Evolutionary conservation across 1,140 invertebrate genomes (phyloP).

Genomic region (Lepidurus packardi): DNA sequence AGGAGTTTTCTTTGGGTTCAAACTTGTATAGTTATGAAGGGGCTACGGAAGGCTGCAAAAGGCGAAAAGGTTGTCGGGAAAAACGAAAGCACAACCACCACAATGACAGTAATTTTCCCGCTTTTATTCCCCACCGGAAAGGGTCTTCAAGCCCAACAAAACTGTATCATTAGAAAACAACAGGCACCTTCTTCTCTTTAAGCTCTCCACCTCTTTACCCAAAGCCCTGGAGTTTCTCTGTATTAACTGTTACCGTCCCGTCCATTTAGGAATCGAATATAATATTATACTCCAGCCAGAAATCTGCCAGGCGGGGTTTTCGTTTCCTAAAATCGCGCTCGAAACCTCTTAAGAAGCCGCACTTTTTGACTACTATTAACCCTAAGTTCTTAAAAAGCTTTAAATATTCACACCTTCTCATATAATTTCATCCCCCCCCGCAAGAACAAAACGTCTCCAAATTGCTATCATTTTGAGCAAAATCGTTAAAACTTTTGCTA

Average conservation of each 20-base stretch:
- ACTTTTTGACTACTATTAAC: neutral
- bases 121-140: neutral
- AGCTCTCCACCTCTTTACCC: neutral
- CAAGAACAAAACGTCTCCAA: neutral
- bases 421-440: neutral
- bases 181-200: neutral
- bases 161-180: neutral
- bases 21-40: neutral
- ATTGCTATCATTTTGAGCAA: neutral
- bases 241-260: too few species aligned
- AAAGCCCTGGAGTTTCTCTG: too few species aligned
- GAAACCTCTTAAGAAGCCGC: neutral
- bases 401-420: conserved; percentile 4
- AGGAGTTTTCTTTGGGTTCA: neutral
- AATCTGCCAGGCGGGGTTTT: neutral
- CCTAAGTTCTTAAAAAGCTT: neutral
- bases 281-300: neutral
- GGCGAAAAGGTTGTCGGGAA: neutral
- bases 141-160: neutral
- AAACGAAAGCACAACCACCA: neutral
- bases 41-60: neutral
- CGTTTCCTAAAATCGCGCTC: neutral
- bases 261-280: neutral
- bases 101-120: conserved; percentile 7
- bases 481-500: neutral